Evolutionary conservation across 2,888 invertebrate species (phyloP), one percentile per base, ranked within the genome.

Genomic region (Bhutanitis thaidina): DNA sequence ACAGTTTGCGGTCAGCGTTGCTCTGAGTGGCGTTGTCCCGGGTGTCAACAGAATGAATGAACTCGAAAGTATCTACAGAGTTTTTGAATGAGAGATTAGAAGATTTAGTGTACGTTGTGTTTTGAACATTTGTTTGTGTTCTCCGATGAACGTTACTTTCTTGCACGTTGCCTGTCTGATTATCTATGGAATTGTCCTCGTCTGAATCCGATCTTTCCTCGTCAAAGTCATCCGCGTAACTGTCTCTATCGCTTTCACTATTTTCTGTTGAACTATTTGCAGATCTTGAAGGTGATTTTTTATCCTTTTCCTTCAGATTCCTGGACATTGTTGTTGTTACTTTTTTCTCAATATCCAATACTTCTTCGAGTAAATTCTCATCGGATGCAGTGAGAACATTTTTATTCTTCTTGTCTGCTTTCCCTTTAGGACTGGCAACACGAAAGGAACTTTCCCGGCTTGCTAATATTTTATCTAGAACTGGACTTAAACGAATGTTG

Each of bases 141-240:
- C 43, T 16, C 40, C 35, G 34, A n/a, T 34, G 25, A 8, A 35
- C n/a, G 15, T 41, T 39, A 36, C 43, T 37, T 35, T 55, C 49
- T 4, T 32, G 35, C 10, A 15, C 20, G 2, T 32, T 30, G 7
- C 35, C 51, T 3, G 10, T 12, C 9, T 9, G 41, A n/a, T 14
- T 20, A 13, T 29, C 43, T 20, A 12, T 35, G 7, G 50, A 29
- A 60, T 71, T 45, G 57, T 46, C 51, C 40, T 49, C 49, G 41
- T 40, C 56, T 29, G 60, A 61, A 34, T 56, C 49, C 1, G 47
- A 47, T 30, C 5, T 48, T 58, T 12, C 72, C 69, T 81, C 84
- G 61, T 90, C 90, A 60, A 90, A 90, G 63, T 90, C 90, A 61
- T 90, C 90, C 43, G 61, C 79, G 57, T 90, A 90, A 49, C 80